Evolutionary conservation across 2,888 invertebrate genomes (phyloP).

Genomic region (Lathronympha strigana): DNA sequence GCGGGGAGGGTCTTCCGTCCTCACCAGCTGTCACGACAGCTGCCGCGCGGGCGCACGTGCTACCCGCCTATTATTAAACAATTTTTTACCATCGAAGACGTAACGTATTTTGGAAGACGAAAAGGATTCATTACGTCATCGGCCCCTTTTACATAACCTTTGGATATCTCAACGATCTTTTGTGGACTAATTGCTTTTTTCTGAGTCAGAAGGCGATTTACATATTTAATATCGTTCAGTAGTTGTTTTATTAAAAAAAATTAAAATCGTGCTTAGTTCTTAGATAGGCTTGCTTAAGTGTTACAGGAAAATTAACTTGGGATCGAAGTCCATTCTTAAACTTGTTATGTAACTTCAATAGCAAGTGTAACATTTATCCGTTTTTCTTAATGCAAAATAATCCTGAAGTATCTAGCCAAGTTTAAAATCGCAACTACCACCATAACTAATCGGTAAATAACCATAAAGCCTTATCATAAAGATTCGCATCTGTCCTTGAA

Average conservation of each 20-base stretch:
- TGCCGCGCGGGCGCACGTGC: slow-evolving; percentile 77
- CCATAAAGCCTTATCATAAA: slow-evolving; percentile 7
- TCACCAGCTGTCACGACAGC: slow-evolving; percentile 80
- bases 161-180: slow-evolving; percentile 14
- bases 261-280: too few relatives aligned
- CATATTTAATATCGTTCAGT: not conserved
- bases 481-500: not conserved
- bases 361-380: not conserved
- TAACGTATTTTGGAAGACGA: slow-evolving; percentile 62
- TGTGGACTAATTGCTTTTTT: not conserved
- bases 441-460: not conserved
- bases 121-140: slow-evolving; percentile 48
- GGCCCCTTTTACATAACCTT: slow-evolving; percentile 15
- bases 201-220: not conserved
- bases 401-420: too few relatives aligned
- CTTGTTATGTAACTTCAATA: not conserved
- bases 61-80: slow-evolving; percentile 75
- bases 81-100: slow-evolving; percentile 61
- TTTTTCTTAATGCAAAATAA: not conserved
- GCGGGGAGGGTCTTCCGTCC: slow-evolving; percentile 64
- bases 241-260: not conserved
- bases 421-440: not conserved
- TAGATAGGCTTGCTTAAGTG: too few relatives aligned
- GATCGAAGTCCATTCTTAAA: not conserved
- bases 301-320: not conserved